Conservation (phyloP, 2,797 vertebrate genomes). For the Sciurus vulgaris region DNA sequence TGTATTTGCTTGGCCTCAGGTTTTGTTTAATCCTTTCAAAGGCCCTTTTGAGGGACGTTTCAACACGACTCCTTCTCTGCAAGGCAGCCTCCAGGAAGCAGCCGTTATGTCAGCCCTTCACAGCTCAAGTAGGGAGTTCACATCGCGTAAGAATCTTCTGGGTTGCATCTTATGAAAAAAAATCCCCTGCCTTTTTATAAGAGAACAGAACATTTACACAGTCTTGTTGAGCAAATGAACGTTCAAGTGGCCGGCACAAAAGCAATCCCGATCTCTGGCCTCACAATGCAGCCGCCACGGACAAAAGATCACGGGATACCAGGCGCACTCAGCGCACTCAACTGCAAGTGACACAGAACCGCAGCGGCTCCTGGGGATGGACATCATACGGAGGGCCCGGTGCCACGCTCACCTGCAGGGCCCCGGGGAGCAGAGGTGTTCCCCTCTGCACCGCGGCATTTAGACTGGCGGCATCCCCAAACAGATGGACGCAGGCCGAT, state of each 20-base stretch:
- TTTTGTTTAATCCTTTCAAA: constrained; percentile 65
- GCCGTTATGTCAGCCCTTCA: constrained; percentile 5
- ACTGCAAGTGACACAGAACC: background rate
- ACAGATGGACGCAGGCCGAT: rapidly evolving
- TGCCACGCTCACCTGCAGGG: background rate
- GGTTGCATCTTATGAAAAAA: constrained; percentile 30
- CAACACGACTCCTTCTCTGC: background rate
- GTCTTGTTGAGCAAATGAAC: constrained; percentile 21
- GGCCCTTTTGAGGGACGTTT: constrained; percentile 46
- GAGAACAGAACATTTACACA: background rate
- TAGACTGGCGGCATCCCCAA: background rate
- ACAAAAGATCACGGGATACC: rapidly evolving
- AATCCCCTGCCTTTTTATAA: background rate
- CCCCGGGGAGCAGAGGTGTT: background rate
- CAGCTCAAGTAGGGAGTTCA: constrained; percentile 14
- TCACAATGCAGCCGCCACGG: constrained; percentile 3
- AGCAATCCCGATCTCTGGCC: constrained; percentile 2
- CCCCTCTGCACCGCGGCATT: rapidly evolving
- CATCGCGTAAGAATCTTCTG: background rate
- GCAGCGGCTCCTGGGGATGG: background rate
- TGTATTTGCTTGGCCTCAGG: background rate
- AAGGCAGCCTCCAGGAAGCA: background rate
- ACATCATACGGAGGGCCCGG: background rate
- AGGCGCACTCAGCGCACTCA: rapidly evolving
- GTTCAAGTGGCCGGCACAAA: constrained; percentile 20